Conservation (phyloP, 2,797 vertebrate genomes). For the Acanthurus leucopareius region DNA sequence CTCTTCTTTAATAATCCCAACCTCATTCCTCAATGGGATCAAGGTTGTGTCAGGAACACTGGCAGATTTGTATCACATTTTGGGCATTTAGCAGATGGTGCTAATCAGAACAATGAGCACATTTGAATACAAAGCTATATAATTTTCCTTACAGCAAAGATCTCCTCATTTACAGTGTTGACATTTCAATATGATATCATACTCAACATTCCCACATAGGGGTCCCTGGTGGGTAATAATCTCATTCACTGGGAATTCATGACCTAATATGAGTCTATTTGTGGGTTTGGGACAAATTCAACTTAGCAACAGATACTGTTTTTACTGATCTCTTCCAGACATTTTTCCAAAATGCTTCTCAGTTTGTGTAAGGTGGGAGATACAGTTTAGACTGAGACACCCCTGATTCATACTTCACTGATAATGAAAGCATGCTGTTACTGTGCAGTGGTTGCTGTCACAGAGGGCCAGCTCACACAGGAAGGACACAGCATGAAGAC, state of each 20-base stretch:
- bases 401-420: neutral
- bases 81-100: no score
- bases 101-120: no score
- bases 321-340: conserved; percentile 17
- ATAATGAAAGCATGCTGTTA: conserved; percentile 33
- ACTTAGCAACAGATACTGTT: conserved; percentile 2
- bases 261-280: conserved; percentile 10
- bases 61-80: neutral
- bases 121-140: no score
- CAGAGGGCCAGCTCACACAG: conserved; percentile 34
- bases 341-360: conserved; percentile 11
- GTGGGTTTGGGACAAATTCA: neutral
- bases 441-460: conserved; percentile 30
- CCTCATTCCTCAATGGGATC: neutral
- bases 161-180: no score
- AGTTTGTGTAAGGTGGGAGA: neutral
- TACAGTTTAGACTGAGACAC: neutral
- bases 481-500: conserved; percentile 39
- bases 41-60: neutral
- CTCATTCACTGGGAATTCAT: neutral
- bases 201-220: neutral
- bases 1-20: neutral
- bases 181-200: no score
- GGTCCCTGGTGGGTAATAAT: neutral
- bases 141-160: no score